Evolutionary conservation across 1,140 invertebrate genomes (phyloP), one percentile per base, ranked within the genome.

Genomic region (Trissolcus basalis): DNA sequence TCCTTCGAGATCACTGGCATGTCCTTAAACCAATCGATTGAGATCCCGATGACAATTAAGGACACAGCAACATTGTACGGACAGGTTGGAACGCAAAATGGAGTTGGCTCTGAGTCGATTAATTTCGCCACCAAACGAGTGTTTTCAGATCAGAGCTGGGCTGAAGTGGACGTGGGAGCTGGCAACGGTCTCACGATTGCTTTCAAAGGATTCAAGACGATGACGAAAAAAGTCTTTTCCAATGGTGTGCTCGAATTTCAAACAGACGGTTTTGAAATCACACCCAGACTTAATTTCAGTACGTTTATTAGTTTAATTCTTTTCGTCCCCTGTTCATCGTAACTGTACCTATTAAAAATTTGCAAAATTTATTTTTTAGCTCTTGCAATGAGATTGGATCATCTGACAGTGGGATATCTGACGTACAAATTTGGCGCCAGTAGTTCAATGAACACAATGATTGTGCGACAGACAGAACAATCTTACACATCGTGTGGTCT

Each of bases 11-110:
- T 98, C 5, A 96, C 93, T 56, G 95, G 94, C 14, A 96, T 98
- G 93, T 94, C 93, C 27, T 94, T 98, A 81, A 91, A 92, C 32
- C 97, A 98, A 83, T 96, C 96, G 0, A 96, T 98, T 47, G 96
- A 99, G 88, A 94, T 95, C 45, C 97, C 97, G 0, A 89, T 98
- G 8, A 97, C 96, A 0, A 83, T 92, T 49, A 93, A 92, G 78
- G 94, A 98, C 80, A 96, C 95, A 7, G 91, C 94, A 48, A 93
- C 92, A 0, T 86, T 97, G 74, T 92, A 93, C 39, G 95, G 95
- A 50, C 93, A 94, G 79, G 88, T 98, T 32, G 91, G 92, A 27
- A 94, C 94, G 5, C 93, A 95, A 71, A 98, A 98, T 91, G 97
- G 97, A 12, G 94, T 92, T 70, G 94, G 94, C 85, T 88, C 90